Conservation (phyloP, 2,113 vertebrate species). For the Otis tarda region DNA sequence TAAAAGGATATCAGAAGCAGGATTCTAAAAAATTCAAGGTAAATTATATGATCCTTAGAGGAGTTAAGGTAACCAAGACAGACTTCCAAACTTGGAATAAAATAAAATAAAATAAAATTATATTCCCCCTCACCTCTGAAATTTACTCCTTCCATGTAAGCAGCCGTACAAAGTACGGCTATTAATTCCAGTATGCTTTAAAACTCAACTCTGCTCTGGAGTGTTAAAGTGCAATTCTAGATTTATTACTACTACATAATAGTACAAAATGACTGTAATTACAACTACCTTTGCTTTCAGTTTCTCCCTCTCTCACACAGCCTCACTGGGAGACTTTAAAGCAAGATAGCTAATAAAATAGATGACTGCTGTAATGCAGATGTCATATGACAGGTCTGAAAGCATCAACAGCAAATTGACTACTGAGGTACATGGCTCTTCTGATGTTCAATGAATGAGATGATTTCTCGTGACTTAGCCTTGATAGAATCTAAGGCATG, state of each 20-base stretch:
- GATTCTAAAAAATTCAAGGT: neutral
- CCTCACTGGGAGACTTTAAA: constrained; percentile 61
- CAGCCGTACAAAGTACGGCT: constrained; percentile 16
- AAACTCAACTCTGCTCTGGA: constrained; percentile 11
- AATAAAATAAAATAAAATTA: neutral
- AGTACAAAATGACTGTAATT: constrained; percentile 65
- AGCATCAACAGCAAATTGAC: constrained; percentile 36
- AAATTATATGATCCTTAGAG: neutral
- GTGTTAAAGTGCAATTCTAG: constrained; percentile 50
- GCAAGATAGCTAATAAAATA: constrained; percentile 57
- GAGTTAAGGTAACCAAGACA: constrained; percentile 31
- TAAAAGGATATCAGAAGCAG: neutral
- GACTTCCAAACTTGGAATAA: neutral
- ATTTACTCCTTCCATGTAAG: neutral
- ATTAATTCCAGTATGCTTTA: constrained; percentile 57
- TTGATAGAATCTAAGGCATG: constrained; percentile 4
- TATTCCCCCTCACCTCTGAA: neutral
- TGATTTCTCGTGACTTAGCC: constrained; percentile 43
- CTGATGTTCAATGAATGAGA: neutral
- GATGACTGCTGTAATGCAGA: constrained; percentile 43
- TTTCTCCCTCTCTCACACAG: constrained; percentile 11
- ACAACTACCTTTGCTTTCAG: constrained; percentile 65
- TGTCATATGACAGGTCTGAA: constrained; percentile 53
- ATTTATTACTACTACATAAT: constrained; percentile 62
- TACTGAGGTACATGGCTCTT: neutral